Percentiles rank a stretch among this genome's conserved stretches.
These are phyloP conservation scores for Hoplodrina blanda DNA, from an alignment of 2,888 invertebrate genomes.

Conservation along the genomic window DNA sequence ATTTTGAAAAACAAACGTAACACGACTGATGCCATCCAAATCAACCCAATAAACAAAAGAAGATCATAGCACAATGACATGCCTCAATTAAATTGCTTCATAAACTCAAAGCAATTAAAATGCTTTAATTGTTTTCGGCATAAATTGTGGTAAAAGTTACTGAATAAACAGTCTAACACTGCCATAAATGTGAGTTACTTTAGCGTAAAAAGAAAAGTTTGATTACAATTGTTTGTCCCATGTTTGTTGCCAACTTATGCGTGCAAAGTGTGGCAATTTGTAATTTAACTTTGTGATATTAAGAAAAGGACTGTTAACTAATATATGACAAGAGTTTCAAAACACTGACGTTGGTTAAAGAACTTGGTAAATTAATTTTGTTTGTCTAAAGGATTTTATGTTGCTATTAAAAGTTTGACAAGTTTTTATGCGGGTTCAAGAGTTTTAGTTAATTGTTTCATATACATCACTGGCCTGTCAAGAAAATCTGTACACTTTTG, in stretches of 20 bases:
- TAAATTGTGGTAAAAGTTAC: conserved; percentile 17
- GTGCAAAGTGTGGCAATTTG: conserved; percentile 47
- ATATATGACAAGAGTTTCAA: conserved; percentile 26
- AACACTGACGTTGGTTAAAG: conserved; percentile 6
- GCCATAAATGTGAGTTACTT: conserved; percentile 13
- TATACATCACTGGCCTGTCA: conserved; percentile 14
- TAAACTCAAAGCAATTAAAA: not conserved
- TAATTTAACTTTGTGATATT: conserved; percentile 56
- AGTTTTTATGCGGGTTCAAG: not conserved
- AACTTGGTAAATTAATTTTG: conserved; percentile 7
- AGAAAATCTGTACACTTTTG: conserved; percentile 14
- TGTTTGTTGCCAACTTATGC: conserved; percentile 26
- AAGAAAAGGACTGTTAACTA: conserved; percentile 42
- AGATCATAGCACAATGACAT: not conserved
- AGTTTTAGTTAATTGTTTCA: not conserved
- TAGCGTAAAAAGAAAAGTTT: conserved; percentile 50
- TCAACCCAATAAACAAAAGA: too few species aligned
- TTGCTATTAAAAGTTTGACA: not conserved
- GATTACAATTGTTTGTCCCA: conserved; percentile 57
- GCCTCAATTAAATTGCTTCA: conserved; percentile 7
- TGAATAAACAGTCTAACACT: conserved; percentile 26
- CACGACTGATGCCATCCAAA: too few species aligned
- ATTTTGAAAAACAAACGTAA: too few species aligned
- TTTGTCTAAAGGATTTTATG: not conserved
- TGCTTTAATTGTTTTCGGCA: conserved; percentile 10